Evolutionary conservation across 1,140 invertebrate genomes (phyloP), one percentile per base, ranked within the genome.

Genomic region (Ceratosolen solmsi): DNA sequence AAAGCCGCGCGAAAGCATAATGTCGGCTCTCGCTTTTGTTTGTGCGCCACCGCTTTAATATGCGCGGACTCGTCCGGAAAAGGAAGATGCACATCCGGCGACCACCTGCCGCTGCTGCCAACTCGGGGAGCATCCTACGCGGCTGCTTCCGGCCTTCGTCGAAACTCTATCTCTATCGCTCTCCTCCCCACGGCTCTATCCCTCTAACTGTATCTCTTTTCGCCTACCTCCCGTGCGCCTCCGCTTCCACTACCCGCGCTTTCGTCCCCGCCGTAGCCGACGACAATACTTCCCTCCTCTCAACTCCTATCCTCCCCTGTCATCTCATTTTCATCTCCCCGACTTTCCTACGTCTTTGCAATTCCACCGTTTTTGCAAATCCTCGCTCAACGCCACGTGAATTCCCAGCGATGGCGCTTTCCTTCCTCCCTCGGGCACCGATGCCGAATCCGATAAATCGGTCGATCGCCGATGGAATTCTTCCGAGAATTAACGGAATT

Each of bases 31-130:
- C 72, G 80, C 9, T 11, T 1, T 27, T 63, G 41, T 77, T 46
- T 77, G 36, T 63, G 15, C 63, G 8, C 8, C 25, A 33, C 51
- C 1, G 65, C 33, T 30, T 72, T 77, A 88, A 86, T 88, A 89
- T 89, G 88, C 87, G 83, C 86, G 85, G 82, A 80, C 87, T 86
- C 83, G 82, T 86, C 86, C 86, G 85, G 85, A 87, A 87, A 86
- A 89, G 88, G 89, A 90, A 89, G 87, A 87, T 89, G 87, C 86
- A 88, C 87, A 89, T 89, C 89, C 89, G 88, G 87, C 84, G 87
- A 88, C 84, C 86, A 88, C 87, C 86, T 89, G 87, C 83, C 84
- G 75, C 82, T 82, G 84, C 84, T 81, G 30, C 3, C 68, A 2
- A 13, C 51, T 30, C 41, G 83, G 84, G 86, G 82, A 84, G 85